These are phyloP conservation scores for Strongylocentrotus purpuratus DNA, from an alignment of 35 echinoderm and acorn worm species.

Conservation along the genomic window DNA sequence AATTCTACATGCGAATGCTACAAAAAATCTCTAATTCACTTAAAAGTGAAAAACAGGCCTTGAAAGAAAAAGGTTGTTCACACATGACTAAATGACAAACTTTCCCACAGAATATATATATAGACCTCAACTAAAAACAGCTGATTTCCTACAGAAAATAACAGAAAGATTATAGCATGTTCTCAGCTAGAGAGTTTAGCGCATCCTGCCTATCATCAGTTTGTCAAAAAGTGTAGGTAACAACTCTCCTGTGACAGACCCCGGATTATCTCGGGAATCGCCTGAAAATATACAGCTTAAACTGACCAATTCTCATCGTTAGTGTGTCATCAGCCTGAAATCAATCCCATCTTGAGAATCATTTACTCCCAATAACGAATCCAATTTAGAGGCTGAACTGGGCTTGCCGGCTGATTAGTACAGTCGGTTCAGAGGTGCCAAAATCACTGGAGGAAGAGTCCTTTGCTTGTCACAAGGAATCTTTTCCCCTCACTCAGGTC, in stretches of 20 bases:
- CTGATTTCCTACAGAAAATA: not conserved
- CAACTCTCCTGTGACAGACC: not conserved
- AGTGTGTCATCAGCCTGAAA: not conserved
- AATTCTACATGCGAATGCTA: too few relatives aligned
- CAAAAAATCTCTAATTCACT: too few relatives aligned
- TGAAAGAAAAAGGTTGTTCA: too few relatives aligned
- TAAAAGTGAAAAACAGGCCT: too few relatives aligned
- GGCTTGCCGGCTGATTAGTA: not conserved
- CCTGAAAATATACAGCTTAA: not conserved
- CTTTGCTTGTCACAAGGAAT: not conserved
- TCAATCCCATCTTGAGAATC: slow-evolving; percentile 10
- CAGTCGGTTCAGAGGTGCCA: not conserved
- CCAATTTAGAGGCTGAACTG: not conserved
- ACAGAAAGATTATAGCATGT: not conserved
- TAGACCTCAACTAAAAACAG: not conserved
- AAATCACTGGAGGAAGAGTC: not conserved
- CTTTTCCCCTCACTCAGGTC: not conserved
- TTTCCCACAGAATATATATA: not conserved
- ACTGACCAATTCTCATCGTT: not conserved
- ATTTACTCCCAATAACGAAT: slow-evolving; percentile 7
- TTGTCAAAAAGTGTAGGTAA: not conserved
- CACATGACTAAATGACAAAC: too few relatives aligned
- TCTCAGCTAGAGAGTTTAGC: not conserved
- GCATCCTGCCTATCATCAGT: not conserved
- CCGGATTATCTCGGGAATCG: not conserved